Conservation (phyloP, 2,888 invertebrate species). For the Byasa hedistus region DNA sequence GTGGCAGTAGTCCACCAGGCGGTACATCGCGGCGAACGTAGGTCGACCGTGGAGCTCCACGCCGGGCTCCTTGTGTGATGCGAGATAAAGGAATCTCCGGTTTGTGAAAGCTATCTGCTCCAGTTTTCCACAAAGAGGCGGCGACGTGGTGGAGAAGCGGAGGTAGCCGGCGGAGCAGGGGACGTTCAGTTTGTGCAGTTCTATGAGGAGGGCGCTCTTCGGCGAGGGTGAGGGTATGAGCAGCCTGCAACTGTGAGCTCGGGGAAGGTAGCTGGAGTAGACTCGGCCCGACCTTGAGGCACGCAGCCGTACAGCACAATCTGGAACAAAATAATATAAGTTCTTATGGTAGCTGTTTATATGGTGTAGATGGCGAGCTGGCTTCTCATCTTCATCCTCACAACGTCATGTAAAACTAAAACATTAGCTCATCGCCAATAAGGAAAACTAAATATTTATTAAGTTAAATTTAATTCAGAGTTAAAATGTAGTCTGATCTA, state of each 20-base stretch:
- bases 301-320: conserved; percentile 79
- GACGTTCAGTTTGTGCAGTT: conserved; percentile 84
- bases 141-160: conserved; percentile 76
- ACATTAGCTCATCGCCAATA: too few species aligned
- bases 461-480: too few species aligned
- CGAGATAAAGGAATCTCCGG: conserved; percentile 80
- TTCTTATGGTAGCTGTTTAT: background rate
- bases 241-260: conserved; percentile 75
- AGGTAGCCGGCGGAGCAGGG: conserved; percentile 83
- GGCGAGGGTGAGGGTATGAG: conserved; percentile 70
- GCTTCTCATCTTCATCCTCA: too few species aligned
- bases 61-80: conserved; percentile 70
- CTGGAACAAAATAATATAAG: conserved; percentile 67
- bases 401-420: too few species aligned
- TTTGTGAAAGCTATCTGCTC: conserved; percentile 82
- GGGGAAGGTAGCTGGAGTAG: conserved; percentile 77
- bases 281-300: conserved; percentile 65
- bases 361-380: too few species aligned
- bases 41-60: conserved; percentile 82
- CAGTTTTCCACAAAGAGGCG: conserved; percentile 83
- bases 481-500: too few species aligned
- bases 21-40: conserved; percentile 83
- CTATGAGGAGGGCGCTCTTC: conserved; percentile 81
- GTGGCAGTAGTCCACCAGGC: conserved; percentile 85
- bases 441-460: too few species aligned